Evolutionary conservation across 2,797 vertebrate species (phyloP), one percentile per base, ranked within the genome.

Genomic region (Chelon auratus): DNA sequence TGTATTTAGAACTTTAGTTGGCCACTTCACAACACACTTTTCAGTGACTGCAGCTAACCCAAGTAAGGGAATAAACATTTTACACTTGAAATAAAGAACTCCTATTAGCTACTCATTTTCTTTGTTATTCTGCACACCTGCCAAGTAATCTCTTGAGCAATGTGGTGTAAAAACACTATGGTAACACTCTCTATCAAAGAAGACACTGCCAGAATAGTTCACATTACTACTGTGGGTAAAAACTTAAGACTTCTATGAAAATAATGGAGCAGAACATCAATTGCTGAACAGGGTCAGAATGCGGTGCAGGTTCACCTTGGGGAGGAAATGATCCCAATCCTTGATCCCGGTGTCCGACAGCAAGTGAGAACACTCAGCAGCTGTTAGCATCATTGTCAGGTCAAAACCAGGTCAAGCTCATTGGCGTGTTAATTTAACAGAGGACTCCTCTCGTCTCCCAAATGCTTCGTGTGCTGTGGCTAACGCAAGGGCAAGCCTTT

Each of bases 311-410:
- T 81, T 68, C 63, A 50, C 18, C 20, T 20, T 17, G 22, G 52
- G 18, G 47, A 84, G 77, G 68, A 87, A 72, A 60, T 18, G 70
- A 85, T 68, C 77, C 75, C 24, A 3, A 36, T 82, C 51, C 72
- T 74, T 74, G 77, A 87, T 84, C 84, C 50, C 39, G 1, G 63
- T 62, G 80, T 83, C 73, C 61, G 50, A 50, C 69, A 78, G 33
- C 77, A 71, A 75, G 59, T 20, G 17, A 18, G 62, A 81, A 70
- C 76, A 83, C 76, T 78, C 82, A 68, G 78, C 78, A 80, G 81
- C 84, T 85, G 85, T 81, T 88, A 80, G 80, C 79, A 73, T 86
- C 79, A 82, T 72, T 52, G 56, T 68, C 50, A 55, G 72, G 77
- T 78, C 82, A 58, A 56, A 74, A 78, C 1, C 74, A 69, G 84